Evolutionary conservation across 2,888 invertebrate genomes (phyloP).

Genomic region (Noctua comes): DNA sequence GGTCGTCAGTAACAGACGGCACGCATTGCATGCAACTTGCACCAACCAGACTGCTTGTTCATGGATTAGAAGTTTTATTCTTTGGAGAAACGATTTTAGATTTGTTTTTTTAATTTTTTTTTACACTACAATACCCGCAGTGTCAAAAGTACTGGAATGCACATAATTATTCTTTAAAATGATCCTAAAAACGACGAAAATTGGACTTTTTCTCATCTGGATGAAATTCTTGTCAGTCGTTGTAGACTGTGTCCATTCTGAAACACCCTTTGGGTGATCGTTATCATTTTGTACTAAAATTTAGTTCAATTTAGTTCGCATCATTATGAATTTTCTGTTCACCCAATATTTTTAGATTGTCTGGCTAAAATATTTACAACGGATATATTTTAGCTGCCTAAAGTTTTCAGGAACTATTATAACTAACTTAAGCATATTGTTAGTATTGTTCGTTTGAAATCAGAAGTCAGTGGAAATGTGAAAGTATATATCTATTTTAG

Average conservation of each 20-base stretch:
- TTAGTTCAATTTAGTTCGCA: not conserved
- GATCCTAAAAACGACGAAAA: not conserved
- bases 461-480: not conserved
- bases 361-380: not conserved
- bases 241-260: not conserved
- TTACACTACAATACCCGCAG: not conserved
- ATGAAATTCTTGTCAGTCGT: not conserved
- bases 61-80: not conserved
- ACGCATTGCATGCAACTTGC: constrained; percentile 26
- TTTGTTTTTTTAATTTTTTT: too few relatives aligned
- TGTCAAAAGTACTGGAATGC: not conserved
- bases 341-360: not conserved
- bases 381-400: not conserved
- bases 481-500: not conserved
- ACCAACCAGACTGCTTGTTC: not conserved
- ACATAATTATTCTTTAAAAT: not conserved
- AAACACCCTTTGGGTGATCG: not conserved
- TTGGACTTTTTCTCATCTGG: not conserved
- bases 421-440: not conserved
- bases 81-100: not conserved
- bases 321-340: not conserved
- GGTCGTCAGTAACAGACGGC: not conserved
- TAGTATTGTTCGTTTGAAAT: not conserved
- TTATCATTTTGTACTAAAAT: not conserved
- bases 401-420: not conserved